A percentile compares a stretch with the other conserved stretches of the same genome.
Conservation (phyloP, 2,888 invertebrate genomes). For the Machimus atricapillus region DNA sequence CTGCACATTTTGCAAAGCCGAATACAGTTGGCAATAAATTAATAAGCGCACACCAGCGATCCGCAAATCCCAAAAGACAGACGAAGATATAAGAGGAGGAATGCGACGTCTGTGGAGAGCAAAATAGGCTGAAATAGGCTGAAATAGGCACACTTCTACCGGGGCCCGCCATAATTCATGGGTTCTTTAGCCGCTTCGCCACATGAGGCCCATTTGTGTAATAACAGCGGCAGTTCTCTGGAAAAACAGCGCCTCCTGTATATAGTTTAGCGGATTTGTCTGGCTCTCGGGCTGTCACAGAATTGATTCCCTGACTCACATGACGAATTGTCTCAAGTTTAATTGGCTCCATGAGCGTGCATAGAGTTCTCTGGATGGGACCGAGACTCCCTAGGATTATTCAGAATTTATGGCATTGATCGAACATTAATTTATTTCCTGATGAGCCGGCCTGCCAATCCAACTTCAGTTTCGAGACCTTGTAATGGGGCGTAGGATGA, state of each 20-base stretch:
- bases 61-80: conserved; percentile 30
- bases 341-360: conserved; percentile 9
- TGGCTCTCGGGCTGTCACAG: conserved; percentile 4
- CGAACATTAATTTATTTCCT: conserved; percentile 35
- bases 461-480: background rate
- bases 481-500: background rate
- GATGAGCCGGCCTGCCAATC: background rate
- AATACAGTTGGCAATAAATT: conserved; percentile 16
- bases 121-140: background rate
- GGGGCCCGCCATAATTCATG: conserved; percentile 11
- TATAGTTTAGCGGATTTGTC: conserved; percentile 19
- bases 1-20: background rate
- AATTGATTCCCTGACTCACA: conserved; percentile 19
- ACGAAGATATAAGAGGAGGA: background rate
- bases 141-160: conserved; percentile 2
- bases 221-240: background rate
- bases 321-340: conserved; percentile 31
- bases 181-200: background rate
- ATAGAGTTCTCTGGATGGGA: background rate
- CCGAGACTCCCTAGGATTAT: background rate
- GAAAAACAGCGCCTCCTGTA: background rate
- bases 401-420: conserved; percentile 32
- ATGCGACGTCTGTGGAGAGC: background rate
- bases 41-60: conserved; percentile 24
- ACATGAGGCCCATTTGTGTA: background rate